Conservation (phyloP, 2,113 vertebrate species). For the Atlantisia rogersi region DNA sequence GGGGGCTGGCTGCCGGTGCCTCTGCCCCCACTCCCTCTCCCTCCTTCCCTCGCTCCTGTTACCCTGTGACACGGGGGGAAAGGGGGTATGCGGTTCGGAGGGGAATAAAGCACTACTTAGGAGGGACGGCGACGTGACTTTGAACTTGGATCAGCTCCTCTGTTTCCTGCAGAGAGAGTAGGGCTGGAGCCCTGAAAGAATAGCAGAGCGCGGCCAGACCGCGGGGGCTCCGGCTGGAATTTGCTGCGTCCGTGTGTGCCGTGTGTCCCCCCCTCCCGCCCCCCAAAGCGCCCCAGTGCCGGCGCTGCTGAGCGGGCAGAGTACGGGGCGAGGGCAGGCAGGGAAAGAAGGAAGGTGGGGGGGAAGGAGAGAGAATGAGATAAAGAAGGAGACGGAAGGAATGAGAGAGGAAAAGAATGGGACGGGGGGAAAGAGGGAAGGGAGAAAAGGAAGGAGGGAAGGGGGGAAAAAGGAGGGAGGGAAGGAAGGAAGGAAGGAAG, state of each 20-base stretch:
- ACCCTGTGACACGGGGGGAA: slow-evolving; percentile 67
- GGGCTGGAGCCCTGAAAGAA: slow-evolving; percentile 85
- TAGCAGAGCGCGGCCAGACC: slow-evolving; percentile 77
- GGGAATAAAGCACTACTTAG: slow-evolving; percentile 90
- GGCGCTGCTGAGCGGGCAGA: not conserved
- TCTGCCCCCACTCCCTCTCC: not conserved
- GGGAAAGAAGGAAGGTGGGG: not conserved
- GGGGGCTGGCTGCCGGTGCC: not conserved
- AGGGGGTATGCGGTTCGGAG: slow-evolving; percentile 78
- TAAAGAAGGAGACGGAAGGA: no score
- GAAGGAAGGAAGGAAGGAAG: no score
- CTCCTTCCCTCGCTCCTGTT: slow-evolving; percentile 37
- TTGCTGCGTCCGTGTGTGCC: not conserved
- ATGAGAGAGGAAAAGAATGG: not conserved
- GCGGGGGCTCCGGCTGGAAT: slow-evolving; percentile 69
- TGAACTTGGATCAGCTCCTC: slow-evolving; percentile 98
- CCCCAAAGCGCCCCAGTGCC: not conserved
- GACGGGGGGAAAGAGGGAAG: not conserved
- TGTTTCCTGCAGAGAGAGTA: slow-evolving; percentile 89
- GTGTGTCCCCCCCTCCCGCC: not conserved
- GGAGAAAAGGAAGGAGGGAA: not conserved
- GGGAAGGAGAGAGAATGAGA: not conserved
- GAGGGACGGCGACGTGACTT: slow-evolving; percentile 91
- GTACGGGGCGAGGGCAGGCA: not conserved
- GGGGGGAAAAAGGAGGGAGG: fast-evolving